A percentile compares a stretch with the other conserved stretches of the same genome.
phyloP scores from a whole-genome alignment of 2,113 vertebrate species.

The Mohoua ochrocephala region DNA sequence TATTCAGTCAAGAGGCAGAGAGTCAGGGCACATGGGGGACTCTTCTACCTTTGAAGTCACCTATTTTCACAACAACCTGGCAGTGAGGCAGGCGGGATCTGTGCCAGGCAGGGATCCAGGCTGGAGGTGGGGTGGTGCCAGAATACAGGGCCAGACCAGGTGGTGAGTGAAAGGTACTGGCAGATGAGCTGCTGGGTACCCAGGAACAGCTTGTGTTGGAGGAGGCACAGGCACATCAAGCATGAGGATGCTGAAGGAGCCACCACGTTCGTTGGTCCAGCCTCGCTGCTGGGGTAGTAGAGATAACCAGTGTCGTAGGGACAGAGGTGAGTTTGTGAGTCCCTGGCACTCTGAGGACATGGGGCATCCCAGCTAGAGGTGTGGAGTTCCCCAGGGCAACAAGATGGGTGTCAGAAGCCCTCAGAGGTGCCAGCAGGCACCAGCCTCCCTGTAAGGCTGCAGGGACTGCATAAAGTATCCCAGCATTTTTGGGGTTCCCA shows the following conservation, averaged over 20 bases:
- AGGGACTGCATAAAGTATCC: not conserved
- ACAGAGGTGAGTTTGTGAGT: not conserved
- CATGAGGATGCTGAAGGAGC: not conserved
- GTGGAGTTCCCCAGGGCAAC: not conserved
- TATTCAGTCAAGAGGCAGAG: not conserved
- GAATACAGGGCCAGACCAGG: not conserved
- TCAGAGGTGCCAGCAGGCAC: not conserved
- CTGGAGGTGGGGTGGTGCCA: not conserved
- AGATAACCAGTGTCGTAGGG: not conserved
- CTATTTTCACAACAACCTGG: not conserved
- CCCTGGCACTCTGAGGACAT: not conserved
- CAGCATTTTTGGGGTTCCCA: not conserved
- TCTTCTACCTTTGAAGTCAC: not conserved
- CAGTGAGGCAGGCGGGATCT: not conserved
- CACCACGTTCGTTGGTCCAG: not conserved
- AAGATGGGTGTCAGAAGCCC: not conserved
- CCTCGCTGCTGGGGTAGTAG: not conserved
- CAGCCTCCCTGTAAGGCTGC: not conserved
- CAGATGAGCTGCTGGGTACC: not conserved
- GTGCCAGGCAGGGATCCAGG: not conserved
- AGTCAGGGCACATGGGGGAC: not conserved
- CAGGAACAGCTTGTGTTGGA: not conserved
- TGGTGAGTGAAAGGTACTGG: not conserved
- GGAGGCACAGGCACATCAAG: not conserved
- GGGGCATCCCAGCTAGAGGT: not conserved